Conservation (phyloP, 2,113 vertebrate species). For the Bubo scandiacus region DNA sequence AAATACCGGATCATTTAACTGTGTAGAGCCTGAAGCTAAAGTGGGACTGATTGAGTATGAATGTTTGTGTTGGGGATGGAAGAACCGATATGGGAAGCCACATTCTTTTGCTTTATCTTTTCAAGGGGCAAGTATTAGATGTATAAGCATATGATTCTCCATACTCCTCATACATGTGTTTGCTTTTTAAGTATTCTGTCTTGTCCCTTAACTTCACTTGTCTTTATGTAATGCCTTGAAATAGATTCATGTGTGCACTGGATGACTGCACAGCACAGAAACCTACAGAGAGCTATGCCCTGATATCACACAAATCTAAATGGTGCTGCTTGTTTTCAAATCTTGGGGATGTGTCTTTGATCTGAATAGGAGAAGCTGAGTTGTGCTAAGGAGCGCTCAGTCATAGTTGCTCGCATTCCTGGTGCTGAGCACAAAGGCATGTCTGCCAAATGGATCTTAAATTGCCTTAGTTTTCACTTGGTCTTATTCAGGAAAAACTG, state of each 20-base stretch:
- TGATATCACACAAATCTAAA: neutral
- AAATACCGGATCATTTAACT: neutral
- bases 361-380: neutral
- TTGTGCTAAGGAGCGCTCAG: neutral
- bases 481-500: neutral
- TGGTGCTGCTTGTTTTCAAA: neutral
- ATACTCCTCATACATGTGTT: neutral
- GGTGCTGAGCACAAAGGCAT: neutral
- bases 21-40: conserved; percentile 36
- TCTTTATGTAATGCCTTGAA: neutral
- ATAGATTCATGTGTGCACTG: neutral
- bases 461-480: neutral
- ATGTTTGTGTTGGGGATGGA: conserved; percentile 39
- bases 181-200: conserved; percentile 22
- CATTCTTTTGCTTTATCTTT: conserved; percentile 37
- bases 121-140: neutral
- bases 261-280: neutral
- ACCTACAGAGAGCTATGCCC: neutral
- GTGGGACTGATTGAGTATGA: conserved; percentile 51
- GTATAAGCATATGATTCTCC: conserved; percentile 3
- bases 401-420: neutral
- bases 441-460: neutral
- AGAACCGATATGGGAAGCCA: conserved; percentile 16
- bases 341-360: neutral
- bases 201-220: neutral